Evolutionary conservation across 2,113 vertebrate genomes (phyloP), one percentile per base, ranked within the genome.

Genomic region (Rhabdomys dilectus): DNA sequence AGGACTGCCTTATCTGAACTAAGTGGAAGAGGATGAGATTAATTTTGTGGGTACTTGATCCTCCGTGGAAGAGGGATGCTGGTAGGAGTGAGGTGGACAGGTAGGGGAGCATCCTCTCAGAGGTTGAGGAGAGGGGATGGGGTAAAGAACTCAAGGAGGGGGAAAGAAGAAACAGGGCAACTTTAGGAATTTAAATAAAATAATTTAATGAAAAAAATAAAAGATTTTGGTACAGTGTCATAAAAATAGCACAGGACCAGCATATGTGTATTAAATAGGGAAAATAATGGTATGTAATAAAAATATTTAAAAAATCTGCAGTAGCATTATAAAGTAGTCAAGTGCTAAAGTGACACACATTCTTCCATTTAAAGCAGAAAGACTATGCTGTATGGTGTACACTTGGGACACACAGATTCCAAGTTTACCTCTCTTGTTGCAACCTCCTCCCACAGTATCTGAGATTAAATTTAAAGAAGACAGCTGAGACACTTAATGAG

Each of bases 391-490:
- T 12, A 12, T 11, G 26, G 56, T 56, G 5, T 1, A 53, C 12
- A 15, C 3, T 89, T 48, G 39, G 10, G 72, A 26, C 48, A 78
- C 10, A 42, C 1, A 62, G 17, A 70, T 39, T 56, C 8, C 26
- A 39, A 21, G 7, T 24, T 73, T 42, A 7, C 1, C 5, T 53
- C 88, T 39, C 13, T 39, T 11, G 64, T 26, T 21, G 3, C 0
- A 16, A 39, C 1, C 3, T 58, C 2, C 45, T 0, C 7, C 19
- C 0, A 7, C 4, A 19, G 56, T 48, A 75, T 16, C 60, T 53
- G 68, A 87, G 75, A 88, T 8, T 8, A 90, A 16, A 4, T 39
- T 34, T 17, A 82, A 48, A 42, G n/a, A 56, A 88, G 17, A 42
- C 24, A 75, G 29, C 1, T 16, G 64, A 56, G 6, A 4, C 7